Conservation (phyloP, 2,888 invertebrate genomes). For the Tetramorium bicarinatum region DNA sequence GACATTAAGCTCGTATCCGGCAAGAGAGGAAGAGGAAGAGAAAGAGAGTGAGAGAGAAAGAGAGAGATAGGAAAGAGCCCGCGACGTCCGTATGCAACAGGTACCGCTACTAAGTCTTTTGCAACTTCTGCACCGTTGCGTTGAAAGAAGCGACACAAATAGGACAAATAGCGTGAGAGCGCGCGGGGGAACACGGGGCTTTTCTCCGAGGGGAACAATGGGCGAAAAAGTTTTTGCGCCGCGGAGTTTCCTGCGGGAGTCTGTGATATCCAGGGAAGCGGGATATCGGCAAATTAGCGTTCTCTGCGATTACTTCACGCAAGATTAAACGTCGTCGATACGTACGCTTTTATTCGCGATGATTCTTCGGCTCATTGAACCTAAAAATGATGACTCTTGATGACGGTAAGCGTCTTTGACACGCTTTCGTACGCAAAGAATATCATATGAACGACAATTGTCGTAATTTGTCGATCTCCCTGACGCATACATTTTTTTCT, state of each 20-base stretch:
- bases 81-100: slow-evolving; percentile 80
- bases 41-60: background rate
- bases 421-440: background rate
- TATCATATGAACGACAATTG: background rate
- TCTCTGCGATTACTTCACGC: slow-evolving; percentile 19
- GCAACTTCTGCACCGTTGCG: slow-evolving; percentile 78
- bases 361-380: background rate
- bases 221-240: slow-evolving; percentile 76
- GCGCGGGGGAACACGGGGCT: slow-evolving; percentile 16
- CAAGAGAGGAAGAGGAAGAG: background rate
- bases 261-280: slow-evolving; percentile 46
- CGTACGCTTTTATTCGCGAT: background rate
- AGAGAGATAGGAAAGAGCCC: slow-evolving; percentile 38
- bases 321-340: slow-evolving; percentile 32
- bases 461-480: background rate
- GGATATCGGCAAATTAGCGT: slow-evolving; percentile 40
- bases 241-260: slow-evolving; percentile 69
- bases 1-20: slow-evolving; percentile 73
- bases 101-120: slow-evolving; percentile 75
- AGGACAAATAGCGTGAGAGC: slow-evolving; percentile 55
- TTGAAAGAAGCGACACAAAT: slow-evolving; percentile 72
- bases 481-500: background rate
- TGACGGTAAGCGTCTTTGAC: background rate
- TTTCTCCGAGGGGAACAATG: slow-evolving; percentile 77
- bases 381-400: background rate